These are phyloP conservation scores for Drosophila melanica DNA, from an alignment of 1,140 invertebrate genomes.

Conservation along the genomic window DNA sequence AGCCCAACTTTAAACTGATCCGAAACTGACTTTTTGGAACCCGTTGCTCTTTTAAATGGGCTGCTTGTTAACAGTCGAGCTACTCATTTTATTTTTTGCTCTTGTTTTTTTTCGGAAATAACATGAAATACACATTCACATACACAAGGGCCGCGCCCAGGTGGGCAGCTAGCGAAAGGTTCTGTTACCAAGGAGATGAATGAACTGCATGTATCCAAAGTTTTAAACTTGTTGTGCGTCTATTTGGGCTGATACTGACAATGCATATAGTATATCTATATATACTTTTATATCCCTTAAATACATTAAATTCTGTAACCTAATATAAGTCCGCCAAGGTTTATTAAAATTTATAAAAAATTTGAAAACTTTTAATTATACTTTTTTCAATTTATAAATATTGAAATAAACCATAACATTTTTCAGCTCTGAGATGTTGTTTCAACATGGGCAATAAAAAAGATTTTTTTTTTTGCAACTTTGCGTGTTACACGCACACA, in stretches of 20 bases:
- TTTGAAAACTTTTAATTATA: too few species aligned
- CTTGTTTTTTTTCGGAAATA: slow-evolving; percentile 31
- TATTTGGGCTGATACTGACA: not conserved
- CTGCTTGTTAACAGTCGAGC: slow-evolving; percentile 49
- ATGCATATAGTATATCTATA: not conserved
- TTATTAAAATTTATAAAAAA: too few species aligned
- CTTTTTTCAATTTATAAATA: not conserved
- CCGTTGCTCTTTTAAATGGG: slow-evolving; percentile 50
- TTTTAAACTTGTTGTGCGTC: not conserved
- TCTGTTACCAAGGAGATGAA: slow-evolving; percentile 52
- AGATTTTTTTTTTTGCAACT: slow-evolving; percentile 34
- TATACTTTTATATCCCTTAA: too few species aligned
- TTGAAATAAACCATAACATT: not conserved
- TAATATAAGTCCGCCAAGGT: too few species aligned
- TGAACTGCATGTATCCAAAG: slow-evolving; percentile 40
- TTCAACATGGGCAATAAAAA: slow-evolving; percentile 30
- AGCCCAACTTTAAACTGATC: slow-evolving; percentile 35
- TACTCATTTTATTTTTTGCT: slow-evolving; percentile 26
- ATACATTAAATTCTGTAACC: too few species aligned
- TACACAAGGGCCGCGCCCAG: slow-evolving; percentile 40
- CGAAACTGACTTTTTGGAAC: slow-evolving; percentile 20
- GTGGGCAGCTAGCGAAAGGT: slow-evolving; percentile 32
- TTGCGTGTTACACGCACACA: slow-evolving; percentile 28
- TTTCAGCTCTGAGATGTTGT: not conserved
- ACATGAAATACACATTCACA: slow-evolving; percentile 52